These are phyloP conservation scores for Nasua narica DNA, from an alignment of 2,797 vertebrate genomes.

Conservation along the genomic window DNA sequence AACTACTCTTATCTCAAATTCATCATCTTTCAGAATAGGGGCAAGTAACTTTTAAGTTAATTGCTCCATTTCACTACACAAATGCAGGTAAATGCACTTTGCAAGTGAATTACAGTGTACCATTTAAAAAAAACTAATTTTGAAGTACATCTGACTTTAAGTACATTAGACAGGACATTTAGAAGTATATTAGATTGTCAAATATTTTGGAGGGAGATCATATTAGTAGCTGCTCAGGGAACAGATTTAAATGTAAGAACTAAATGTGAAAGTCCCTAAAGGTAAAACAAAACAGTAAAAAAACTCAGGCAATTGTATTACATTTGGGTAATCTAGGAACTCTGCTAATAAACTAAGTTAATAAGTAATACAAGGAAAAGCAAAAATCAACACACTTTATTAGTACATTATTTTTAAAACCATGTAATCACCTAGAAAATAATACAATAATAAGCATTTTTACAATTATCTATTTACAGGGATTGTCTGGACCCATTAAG, in stretches of 20 bases:
- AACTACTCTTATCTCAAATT: not conserved
- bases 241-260: slow-evolving; percentile 8
- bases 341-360: slow-evolving; percentile 19
- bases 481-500: not conserved
- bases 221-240: slow-evolving; percentile 13
- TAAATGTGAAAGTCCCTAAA: slow-evolving; percentile 19
- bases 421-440: slow-evolving; percentile 16
- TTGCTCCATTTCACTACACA: not conserved
- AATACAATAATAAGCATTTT: slow-evolving; percentile 11
- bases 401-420: slow-evolving; percentile 51
- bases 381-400: slow-evolving; percentile 50
- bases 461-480: slow-evolving; percentile 38
- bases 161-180: not conserved
- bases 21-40: not conserved
- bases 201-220: not conserved
- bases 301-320: not conserved
- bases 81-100: not conserved
- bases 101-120: not conserved
- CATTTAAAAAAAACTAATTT: not conserved
- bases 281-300: not conserved
- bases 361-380: slow-evolving; percentile 34
- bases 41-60: not conserved
- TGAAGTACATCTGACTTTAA: not conserved
- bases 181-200: not conserved
- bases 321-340: not conserved